Conservation (phyloP, 92 coral and sea anemone species). For the Scolanthus callimorphus region DNA sequence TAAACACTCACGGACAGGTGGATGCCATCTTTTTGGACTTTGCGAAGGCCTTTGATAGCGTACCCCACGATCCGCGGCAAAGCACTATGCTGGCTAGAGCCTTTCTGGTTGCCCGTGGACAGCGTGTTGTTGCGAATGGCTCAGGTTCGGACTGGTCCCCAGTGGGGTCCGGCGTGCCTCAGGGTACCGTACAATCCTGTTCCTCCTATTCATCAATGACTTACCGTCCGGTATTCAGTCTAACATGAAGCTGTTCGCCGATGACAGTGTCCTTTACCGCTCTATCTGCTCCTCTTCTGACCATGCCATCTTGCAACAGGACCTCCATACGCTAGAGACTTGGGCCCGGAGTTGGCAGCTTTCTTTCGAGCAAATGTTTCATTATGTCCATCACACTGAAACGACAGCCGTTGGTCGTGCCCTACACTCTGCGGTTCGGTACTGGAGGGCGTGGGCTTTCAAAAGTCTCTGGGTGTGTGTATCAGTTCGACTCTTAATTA, state of each 20-base stretch:
- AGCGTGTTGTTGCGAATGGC: no score
- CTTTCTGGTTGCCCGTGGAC: neutral
- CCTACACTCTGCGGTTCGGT: neutral
- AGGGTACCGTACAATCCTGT: neutral
- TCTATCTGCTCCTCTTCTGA: neutral
- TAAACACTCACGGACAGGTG: no score
- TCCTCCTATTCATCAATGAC: neutral
- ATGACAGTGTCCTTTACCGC: slow-evolving; percentile 1
- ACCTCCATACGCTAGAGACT: neutral
- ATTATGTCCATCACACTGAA: neutral
- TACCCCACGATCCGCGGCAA: no score
- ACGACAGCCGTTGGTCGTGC: slow-evolving; percentile 3
- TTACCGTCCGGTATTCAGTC: neutral
- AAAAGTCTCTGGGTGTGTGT: slow-evolving; percentile 8
- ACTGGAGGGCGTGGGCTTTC: neutral
- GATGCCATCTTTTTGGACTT: no score
- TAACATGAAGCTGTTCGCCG: neutral
- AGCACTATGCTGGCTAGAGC: no score
- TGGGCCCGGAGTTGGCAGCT: slow-evolving; percentile 3
- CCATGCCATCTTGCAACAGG: neutral
- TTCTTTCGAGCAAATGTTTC: slow-evolving; percentile 4
- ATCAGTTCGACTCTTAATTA: slow-evolving; percentile 1
- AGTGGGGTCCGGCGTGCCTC: neutral
- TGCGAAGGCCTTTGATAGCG: no score
- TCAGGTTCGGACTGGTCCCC: no score